Evolutionary conservation across 2,888 invertebrate species (phyloP).

Genomic region (Macropis europaea): DNA sequence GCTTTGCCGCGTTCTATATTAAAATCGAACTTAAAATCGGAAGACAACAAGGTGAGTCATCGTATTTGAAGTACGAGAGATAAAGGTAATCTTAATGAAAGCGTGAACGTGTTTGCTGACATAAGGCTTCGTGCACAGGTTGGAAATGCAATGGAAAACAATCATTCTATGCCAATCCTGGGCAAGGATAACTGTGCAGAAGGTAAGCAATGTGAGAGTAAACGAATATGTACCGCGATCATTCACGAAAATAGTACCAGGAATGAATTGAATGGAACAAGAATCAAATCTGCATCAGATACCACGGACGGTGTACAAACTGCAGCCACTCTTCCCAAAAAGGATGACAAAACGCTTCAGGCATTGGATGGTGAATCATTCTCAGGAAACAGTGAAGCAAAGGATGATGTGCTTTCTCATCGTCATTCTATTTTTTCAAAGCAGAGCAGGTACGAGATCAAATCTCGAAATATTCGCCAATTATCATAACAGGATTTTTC

Average conservation of each 20-base stretch:
- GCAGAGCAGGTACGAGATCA: slow-evolving; percentile 62
- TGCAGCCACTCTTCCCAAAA: slow-evolving; percentile 8
- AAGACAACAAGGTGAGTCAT: slow-evolving; percentile 32
- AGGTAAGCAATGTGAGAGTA: slow-evolving; percentile 38
- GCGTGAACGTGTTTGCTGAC: slow-evolving; percentile 13
- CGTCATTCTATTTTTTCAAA: slow-evolving; percentile 80
- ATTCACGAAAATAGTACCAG: slow-evolving; percentile 34
- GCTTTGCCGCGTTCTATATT: slow-evolving; percentile 49
- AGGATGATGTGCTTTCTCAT: slow-evolving; percentile 78
- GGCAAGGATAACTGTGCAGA: slow-evolving; percentile 18
- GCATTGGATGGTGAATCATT: slow-evolving; percentile 81
- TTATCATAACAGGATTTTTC: neutral
- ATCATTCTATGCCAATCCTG: slow-evolving; percentile 11
- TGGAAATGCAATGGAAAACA: slow-evolving; percentile 12
- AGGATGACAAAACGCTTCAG: slow-evolving; percentile 30
- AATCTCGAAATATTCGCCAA: neutral
- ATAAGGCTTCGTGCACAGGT: neutral
- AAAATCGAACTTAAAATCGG: slow-evolving; percentile 47
- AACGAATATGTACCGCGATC: slow-evolving; percentile 43
- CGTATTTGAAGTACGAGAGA: neutral
- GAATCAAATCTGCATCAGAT: slow-evolving; percentile 37
- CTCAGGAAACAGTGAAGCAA: slow-evolving; percentile 84
- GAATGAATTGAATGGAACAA: slow-evolving; percentile 37
- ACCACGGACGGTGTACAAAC: slow-evolving; percentile 31
- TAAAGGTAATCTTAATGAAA: neutral